These are phyloP conservation scores for Rhimphoctona megacephalus DNA, from an alignment of 2,888 invertebrate species.

Conservation along the genomic window DNA sequence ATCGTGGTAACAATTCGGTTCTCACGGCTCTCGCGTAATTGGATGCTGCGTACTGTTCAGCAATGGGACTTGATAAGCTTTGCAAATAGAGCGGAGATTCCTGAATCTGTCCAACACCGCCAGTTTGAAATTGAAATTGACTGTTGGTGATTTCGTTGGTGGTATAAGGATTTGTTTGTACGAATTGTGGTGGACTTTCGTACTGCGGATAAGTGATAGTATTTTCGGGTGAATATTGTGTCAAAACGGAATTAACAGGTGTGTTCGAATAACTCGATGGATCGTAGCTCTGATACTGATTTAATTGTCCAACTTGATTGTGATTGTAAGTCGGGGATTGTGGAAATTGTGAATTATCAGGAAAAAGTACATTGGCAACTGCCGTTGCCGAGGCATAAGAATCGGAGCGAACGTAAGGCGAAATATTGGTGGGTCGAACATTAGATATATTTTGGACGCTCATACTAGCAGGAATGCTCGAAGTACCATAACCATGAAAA, in stretches of 20 bases:
- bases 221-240: conserved; percentile 78
- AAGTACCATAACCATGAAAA: conserved; percentile 76
- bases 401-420: conserved; percentile 78
- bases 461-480: conserved; percentile 72
- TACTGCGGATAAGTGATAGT: conserved; percentile 79
- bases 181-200: conserved; percentile 77
- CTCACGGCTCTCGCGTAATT: conserved; percentile 79
- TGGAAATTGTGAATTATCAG: conserved; percentile 78
- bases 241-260: conserved; percentile 77
- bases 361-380: conserved; percentile 76
- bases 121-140: conserved; percentile 72
- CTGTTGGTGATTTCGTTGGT: conserved; percentile 19
- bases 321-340: conserved; percentile 77
- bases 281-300: conserved; percentile 79
- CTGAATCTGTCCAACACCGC: conserved; percentile 77
- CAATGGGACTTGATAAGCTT: conserved; percentile 78
- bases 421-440: conserved; percentile 73
- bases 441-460: conserved; percentile 75
- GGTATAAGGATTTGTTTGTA: conserved; percentile 78
- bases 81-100: conserved; percentile 80
- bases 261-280: conserved; percentile 76
- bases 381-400: conserved; percentile 77
- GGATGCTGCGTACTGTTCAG: conserved; percentile 78
- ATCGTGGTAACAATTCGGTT: conserved; percentile 77
- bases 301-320: conserved; percentile 75